Base-by-base conservation (phyloP, 2,888 invertebrate genomes). In the Aquatica leii region DNA sequence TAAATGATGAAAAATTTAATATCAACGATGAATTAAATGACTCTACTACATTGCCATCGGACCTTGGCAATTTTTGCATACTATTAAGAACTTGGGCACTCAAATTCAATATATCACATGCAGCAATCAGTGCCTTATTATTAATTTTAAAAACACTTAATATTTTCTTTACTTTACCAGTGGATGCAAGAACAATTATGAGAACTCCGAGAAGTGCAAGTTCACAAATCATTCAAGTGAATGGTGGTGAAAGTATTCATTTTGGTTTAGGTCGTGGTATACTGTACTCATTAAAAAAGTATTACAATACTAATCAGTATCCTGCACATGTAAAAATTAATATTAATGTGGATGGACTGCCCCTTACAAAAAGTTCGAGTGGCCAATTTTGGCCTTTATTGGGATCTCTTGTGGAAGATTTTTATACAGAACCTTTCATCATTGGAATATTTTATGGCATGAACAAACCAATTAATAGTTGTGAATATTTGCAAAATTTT, bases 301-400 rank as follows among this genome's bases (percentile, higher is more conserved):
- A 65, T 62, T 43, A 31, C 12, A 18, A 37, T 49, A n/a, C n/a
- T 2, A 43, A 14, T 17, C 17, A 21, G 12, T 14, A 43, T 46
- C 63, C 63, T 5, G 15, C 24, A 14, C 12, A 54, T 5, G 51
- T 65, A 12, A 65, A 53, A 60, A 12, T 67, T 40, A 58, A 65
- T 41, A 51, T 71, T 9, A 71, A 71, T 68, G 60, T 69, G 21
- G 73, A 72, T 56, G 71, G 73, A 8, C 57, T 72, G 48, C 70
- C 71, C 15, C 54, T 71, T 18, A 60, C 59, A 41, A 66, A 70
- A 59, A 69, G 70, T 46, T 70, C 71, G 1, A 51, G 59, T 53
- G 69, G 69, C 17, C 66, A 71, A 54, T 71, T 73, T 69, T 73
- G 71, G 70, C 72, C 71, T 41, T 66, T 71, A 58, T 58, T 71